phyloP scores from a whole-genome alignment of 1,140 invertebrate genomes.

The Listronotus oregonensis region DNA sequence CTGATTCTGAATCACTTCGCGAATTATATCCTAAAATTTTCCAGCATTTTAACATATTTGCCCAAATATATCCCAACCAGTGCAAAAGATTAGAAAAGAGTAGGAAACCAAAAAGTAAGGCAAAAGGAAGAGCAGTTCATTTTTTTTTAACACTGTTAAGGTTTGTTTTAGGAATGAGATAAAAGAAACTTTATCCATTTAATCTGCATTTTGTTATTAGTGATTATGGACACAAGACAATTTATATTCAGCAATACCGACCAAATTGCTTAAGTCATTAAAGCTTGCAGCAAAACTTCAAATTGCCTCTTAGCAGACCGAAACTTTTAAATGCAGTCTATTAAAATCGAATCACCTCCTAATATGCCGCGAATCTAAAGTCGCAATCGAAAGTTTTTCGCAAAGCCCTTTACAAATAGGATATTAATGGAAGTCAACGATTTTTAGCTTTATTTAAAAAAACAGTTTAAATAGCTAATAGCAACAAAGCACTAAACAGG shows the following conservation, averaged over 20 bases:
- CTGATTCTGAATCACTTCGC: too few species aligned
- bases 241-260: not conserved
- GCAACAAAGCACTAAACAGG: too few species aligned
- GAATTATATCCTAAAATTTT: too few species aligned
- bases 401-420: constrained; percentile 17
- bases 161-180: too few species aligned
- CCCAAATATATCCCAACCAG: too few species aligned
- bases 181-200: too few species aligned
- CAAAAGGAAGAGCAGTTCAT: too few species aligned
- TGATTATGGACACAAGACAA: not conserved
- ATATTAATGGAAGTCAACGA: constrained; percentile 5
- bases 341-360: constrained; percentile 19
- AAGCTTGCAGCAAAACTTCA: constrained; percentile 13
- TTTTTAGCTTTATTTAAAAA: not conserved
- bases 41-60: too few species aligned
- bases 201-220: too few species aligned
- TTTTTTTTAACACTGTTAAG: too few species aligned
- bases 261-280: constrained; percentile 18
- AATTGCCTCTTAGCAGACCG: constrained; percentile 13
- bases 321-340: constrained; percentile 19
- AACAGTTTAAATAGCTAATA: not conserved
- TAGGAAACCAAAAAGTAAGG: too few species aligned
- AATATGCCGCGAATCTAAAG: constrained; percentile 16
- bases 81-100: too few species aligned
- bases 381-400: constrained; percentile 14